Base-by-base conservation (phyloP, 2,113 vertebrate species). In the Scopus umbretta region DNA sequence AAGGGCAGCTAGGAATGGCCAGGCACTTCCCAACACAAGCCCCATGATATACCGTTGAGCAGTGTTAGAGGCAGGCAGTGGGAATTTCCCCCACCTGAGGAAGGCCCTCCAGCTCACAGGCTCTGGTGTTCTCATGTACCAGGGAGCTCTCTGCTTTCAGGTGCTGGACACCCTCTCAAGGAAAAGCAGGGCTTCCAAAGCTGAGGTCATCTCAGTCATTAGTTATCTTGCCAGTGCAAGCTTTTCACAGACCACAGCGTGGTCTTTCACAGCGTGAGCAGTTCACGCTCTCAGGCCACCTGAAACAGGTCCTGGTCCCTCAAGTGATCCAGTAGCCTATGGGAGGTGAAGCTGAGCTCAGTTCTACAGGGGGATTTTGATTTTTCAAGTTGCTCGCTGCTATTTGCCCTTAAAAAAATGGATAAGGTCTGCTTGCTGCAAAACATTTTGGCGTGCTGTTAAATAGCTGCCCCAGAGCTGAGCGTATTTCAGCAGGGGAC, bases 281-380 rank as follows among this genome's bases (percentile, higher is more conserved):
- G 7, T 17, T 87, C 40, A 23, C 7, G 10, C 26, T n/a, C 26
- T 65, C 34, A 62, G 38, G 38, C 32, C 42, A 40, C 38, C 45
- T 53, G 32, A 40, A 71, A 32, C 38, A 72, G 34, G 4, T 71
- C 45, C 18, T 76, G 40, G 29, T 40, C 55, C 56, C 40, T 92
- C 1, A 1, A 11, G 4, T 68, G 16, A 23, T 3, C 43, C 0
- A 0, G 17, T 20, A 38, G 5, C 13, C 30, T 2, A 2, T 34
- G 42, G 18, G 56, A 92, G 11, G 18, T 34, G 52, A 72, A 59
- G 73, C 62, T 59, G 19, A 43, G 34, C 53, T 66, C 52, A 52
- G 16, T 11, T 84, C 42, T 55, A 3, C 0, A 1, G 29, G 11
- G 27, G 14, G 47, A 55, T 43, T 70, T 13, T 6, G 5, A 30